These are phyloP conservation scores for Nyctibius grandis DNA, from an alignment of 2,797 vertebrate species.

Conservation along the genomic window DNA sequence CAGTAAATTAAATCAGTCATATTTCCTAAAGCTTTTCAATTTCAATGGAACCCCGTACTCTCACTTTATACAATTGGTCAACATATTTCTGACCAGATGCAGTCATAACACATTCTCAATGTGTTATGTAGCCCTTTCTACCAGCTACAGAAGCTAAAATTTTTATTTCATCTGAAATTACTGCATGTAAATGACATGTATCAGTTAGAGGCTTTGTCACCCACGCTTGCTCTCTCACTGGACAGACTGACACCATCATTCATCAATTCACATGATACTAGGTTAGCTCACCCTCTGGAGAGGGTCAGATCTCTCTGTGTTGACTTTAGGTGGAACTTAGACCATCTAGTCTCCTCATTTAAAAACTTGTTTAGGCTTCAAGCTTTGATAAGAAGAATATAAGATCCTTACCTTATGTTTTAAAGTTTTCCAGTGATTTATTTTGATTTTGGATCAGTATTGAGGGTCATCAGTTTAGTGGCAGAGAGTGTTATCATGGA, in stretches of 20 bases:
- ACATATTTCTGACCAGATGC: background rate
- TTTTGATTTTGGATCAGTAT: background rate
- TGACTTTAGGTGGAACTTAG: background rate
- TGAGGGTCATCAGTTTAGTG: accelerated
- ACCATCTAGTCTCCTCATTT: background rate
- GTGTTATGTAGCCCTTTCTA: background rate
- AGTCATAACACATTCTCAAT: background rate
- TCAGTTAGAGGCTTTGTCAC: background rate
- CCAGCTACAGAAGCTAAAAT: background rate
- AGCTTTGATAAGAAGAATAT: background rate
- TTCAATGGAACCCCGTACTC: background rate
- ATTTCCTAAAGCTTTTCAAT: background rate
- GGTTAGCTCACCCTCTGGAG: background rate
- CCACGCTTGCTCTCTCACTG: background rate
- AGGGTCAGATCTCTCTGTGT: background rate
- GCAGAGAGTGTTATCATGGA: background rate
- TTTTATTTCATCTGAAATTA: background rate
- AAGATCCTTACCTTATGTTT: background rate
- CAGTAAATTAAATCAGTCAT: background rate
- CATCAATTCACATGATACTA: background rate
- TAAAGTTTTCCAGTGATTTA: background rate
- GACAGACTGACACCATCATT: background rate
- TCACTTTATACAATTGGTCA: background rate
- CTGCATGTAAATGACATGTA: background rate
- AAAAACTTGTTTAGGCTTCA: background rate